phyloP scores from a whole-genome alignment of 2,888 invertebrate genomes.

The Brachycybe producta region DNA sequence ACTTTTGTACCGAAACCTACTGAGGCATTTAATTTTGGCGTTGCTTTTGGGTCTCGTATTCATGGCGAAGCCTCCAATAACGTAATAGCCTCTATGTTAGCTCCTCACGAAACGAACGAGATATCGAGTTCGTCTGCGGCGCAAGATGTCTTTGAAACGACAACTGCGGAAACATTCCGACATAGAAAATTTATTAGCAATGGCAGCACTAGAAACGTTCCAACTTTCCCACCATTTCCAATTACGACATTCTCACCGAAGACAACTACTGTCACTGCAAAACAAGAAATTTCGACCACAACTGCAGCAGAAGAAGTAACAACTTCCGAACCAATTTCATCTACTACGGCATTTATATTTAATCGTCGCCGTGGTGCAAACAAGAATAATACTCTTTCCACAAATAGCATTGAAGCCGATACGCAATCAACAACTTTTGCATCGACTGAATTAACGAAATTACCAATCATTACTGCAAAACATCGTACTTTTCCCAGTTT shows the following conservation, averaged over 20 bases:
- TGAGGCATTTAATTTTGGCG: conserved; percentile 2
- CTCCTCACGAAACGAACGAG: no score
- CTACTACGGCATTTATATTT: not conserved
- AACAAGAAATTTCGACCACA: not conserved
- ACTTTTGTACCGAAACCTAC: not conserved
- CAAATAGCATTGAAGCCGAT: not conserved
- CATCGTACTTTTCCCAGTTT: conserved; percentile 10
- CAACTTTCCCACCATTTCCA: conserved; percentile 15
- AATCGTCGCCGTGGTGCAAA: no score
- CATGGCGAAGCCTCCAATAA: not conserved
- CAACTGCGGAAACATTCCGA: not conserved
- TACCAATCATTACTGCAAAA: not conserved
- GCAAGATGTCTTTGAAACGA: not conserved
- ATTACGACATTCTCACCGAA: conserved; percentile 8
- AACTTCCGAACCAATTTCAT: not conserved
- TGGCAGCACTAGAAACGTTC: not conserved
- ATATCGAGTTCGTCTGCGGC: not conserved
- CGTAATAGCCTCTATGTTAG: no score
- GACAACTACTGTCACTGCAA: conserved; percentile 1
- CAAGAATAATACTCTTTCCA: not conserved
- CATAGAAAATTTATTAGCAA: not conserved
- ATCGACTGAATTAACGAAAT: not conserved
- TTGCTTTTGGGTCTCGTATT: conserved; percentile 9
- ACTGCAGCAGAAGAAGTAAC: not conserved
- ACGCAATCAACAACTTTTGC: no score